phyloP scores from a whole-genome alignment of 2,888 invertebrate species.

The Eupithecia subfuscata region DNA sequence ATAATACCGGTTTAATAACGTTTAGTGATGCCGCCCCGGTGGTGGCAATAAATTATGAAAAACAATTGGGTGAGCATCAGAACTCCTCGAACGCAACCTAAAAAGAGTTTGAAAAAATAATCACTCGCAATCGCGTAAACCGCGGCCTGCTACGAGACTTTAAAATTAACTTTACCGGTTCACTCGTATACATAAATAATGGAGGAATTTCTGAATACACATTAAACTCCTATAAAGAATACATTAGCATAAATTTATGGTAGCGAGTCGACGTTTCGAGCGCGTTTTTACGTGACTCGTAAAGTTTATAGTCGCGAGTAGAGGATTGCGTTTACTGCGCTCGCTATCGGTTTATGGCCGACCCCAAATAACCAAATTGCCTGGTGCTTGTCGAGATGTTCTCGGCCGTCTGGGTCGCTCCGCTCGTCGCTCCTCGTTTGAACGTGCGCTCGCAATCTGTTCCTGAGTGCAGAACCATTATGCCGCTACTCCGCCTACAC shows the following conservation, averaged over 20 bases:
- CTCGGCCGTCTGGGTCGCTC: slow-evolving; percentile 35
- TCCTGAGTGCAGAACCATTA: slow-evolving; percentile 57
- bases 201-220: slow-evolving; percentile 83
- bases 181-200: slow-evolving; percentile 84
- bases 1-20: slow-evolving; percentile 56
- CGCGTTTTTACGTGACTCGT: slow-evolving; percentile 84
- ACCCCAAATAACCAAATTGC: slow-evolving; percentile 83
- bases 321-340: slow-evolving; percentile 83
- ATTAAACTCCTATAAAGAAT: slow-evolving; percentile 85
- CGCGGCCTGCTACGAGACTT: slow-evolving; percentile 76
- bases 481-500: slow-evolving; percentile 52
- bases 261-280: slow-evolving; percentile 81
- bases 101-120: slow-evolving; percentile 66
- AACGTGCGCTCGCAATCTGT: slow-evolving; percentile 49
- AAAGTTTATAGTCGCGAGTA: slow-evolving; percentile 84
- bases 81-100: slow-evolving; percentile 63
- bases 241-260: slow-evolving; percentile 85
- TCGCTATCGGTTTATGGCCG: slow-evolving; percentile 82
- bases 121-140: slow-evolving; percentile 70
- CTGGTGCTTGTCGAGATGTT: slow-evolving; percentile 65
- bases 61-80: slow-evolving; percentile 60
- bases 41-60: slow-evolving; percentile 54
- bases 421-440: slow-evolving; percentile 40
- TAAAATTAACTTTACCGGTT: slow-evolving; percentile 84
- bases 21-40: not conserved